Evolutionary conservation across 2,113 vertebrate genomes (phyloP), one percentile per base, ranked within the genome.

Genomic region (Solea senegalensis): DNA sequence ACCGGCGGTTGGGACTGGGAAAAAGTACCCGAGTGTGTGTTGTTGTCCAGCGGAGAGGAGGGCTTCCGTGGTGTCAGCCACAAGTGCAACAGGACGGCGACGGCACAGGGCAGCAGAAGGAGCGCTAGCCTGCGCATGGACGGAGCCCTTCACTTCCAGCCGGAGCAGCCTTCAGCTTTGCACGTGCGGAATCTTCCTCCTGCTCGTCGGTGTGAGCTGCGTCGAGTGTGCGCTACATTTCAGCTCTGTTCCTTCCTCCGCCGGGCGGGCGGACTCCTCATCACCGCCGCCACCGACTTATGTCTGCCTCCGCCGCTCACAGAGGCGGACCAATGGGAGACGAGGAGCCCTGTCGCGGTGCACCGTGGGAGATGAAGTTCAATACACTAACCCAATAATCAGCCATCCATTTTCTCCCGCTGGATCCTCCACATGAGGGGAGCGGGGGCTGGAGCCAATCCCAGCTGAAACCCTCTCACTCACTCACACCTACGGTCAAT

Each of bases 101-200:
- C 81, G 82, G 94, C 94, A 91, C 96, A 97, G 87, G 96, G 94
- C 78, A 95, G 92, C 90, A 94, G 72, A 84, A 94, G 73, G 90
- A 95, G 92, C 83, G 94, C 90, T 90, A 95, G 94, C 90, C 94
- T 95, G 92, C 95, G 95, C 96, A 97, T 97, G 95, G 96, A 96
- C 92, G 88, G 83, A 88, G 83, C 80, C 78, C 91, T 92, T 83
- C 81, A 85, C 79, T 76, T 75, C 45, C 4, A 76, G 71, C 73
- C 83, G 90, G 79, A 80, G 84, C 69, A 73, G 81, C 74, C 49
- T 89, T 71, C 79, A 84, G 88, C 83, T 75, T 65, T 10, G 39
- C 79, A 65, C 77, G 66, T 63, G 68, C 50, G 59, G 72, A 84
- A 78, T 34, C 68, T 70, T 82, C 69, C 78, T 82, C 84, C 65